Base-by-base conservation (phyloP, 1,140 invertebrate genomes). In the Zaprionus kolodkinae region DNA sequence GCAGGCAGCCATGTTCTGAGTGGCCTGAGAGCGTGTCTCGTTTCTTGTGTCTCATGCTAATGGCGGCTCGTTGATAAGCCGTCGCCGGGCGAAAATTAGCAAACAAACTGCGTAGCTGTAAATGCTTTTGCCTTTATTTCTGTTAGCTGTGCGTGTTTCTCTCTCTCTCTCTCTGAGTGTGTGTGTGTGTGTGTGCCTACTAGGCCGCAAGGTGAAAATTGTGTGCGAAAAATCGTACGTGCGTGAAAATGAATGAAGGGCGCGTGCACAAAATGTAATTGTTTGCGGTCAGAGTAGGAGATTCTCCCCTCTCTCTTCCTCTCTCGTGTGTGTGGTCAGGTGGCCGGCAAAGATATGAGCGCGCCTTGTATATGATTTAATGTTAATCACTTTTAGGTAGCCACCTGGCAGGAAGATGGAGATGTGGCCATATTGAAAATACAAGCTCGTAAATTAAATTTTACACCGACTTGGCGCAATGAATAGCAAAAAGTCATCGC, bases 401-500 rank as follows among this genome's bases (percentile, higher is more conserved):
- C 71, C 69, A 17, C 52, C 40, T 36, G 54, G 27, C 52, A 5
- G 13, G 17, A 13, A 25, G 45, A n/a, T 40, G 50, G 33, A 48
- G 65, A 56, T 66, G 56, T 59, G 40, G 73, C 60, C 80, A 77
- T 87, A 87, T 87, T 87, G 84, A 87, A 88, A 88, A 78, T 80
- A 87, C 80, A 80, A 84, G 80, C 84, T 87, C 85, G 85, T 88
- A 88, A 88, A 88, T 88, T 88, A 89, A 88, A 88, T 89, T 88
- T 88, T 89, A 89, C 84, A 88, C 85, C 80, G 78, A 43, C 71
- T 57, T 57, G 61, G 70, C 73, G 79, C 79, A 72, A 80, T 80
- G 84, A 82, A 87, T 82, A 87, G 84, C 77, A 80, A 75, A 76
- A 69, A 72, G 52, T 61, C 68, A 76, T 71, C 59, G 55, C 45